phyloP scores from a whole-genome alignment of 2,797 vertebrate genomes.

The Streptopelia turtur region DNA sequence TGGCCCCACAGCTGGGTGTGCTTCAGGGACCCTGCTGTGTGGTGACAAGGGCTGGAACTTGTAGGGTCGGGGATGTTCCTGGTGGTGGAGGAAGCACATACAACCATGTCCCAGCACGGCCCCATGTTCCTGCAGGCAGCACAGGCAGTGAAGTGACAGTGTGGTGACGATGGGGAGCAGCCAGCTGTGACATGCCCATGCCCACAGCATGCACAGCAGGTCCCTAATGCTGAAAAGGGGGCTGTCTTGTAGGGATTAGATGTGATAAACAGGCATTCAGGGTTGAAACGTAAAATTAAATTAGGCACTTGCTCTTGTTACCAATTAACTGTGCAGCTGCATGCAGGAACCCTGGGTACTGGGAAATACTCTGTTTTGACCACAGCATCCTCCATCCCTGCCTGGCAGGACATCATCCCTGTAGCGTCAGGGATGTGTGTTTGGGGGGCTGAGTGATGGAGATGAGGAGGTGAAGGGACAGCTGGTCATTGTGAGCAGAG shows the following conservation, averaged over 20 bases:
- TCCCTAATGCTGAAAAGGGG: background rate
- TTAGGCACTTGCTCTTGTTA: background rate
- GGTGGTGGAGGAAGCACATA: background rate
- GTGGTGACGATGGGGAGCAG: background rate
- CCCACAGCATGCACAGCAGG: background rate
- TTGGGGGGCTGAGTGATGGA: background rate
- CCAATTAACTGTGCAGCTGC: background rate
- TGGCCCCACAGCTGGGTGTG: background rate
- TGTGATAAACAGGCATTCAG: background rate
- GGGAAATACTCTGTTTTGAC: background rate
- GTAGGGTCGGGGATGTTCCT: background rate
- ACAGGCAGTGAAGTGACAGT: background rate
- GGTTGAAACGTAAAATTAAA: background rate
- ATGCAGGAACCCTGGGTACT: background rate
- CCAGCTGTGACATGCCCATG: background rate
- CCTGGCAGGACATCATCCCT: background rate
- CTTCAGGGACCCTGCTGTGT: background rate
- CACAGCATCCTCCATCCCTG: background rate
- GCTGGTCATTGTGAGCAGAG: fast-evolving
- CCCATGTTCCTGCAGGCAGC: fast-evolving
- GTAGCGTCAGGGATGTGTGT: fast-evolving
- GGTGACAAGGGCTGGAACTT: background rate
- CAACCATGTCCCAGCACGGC: fast-evolving
- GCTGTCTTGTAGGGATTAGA: background rate
- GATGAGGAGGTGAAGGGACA: fast-evolving